Base-by-base conservation (phyloP, 1,140 invertebrate species). In the Zaprionus capensis region DNA sequence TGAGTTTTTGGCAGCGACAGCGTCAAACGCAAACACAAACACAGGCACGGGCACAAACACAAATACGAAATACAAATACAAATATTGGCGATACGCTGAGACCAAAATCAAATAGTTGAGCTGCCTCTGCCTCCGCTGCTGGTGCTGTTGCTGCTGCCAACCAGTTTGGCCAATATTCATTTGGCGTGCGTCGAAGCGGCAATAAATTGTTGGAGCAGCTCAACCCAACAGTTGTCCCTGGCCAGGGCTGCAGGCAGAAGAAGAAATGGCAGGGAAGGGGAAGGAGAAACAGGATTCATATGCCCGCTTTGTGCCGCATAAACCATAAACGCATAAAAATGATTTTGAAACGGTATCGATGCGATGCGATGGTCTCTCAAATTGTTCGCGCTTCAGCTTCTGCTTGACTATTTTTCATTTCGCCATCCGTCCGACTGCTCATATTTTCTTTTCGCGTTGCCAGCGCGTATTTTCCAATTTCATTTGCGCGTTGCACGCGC, bases 351-450 rank as follows among this genome's bases (percentile, higher is more conserved):
- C 75, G 51, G 63, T 58, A 84, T 88, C 81, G 84, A 87, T 38
- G 36, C 14, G 36, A 38, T 38, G 36, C 36, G 36, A 38, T 84
- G 84, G 76, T 62, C 57, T 56, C 71, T 77, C 71, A 88, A 83
- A 87, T 87, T 88, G 81, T 84, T 88, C 44, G 74, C 78, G 78
- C 69, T 73, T 34, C 34, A 14, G 77, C 68, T 82, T 65, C 58
- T 66, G 84, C 81, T 87, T 87, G 84, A 87, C 84, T 87, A 88
- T 87, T 87, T 87, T 87, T 87, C 84, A 87, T 87, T 88, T 87
- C 71, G 75, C 73, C 49, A 71, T 71, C 73, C 69, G 75, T 73
- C 69, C 55, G 61, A 46, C 28, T 68, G 70, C 68, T 69, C 51
- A 74, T 88, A 88, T 88, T 88, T 88, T 88, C 84, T 81, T 84